phyloP scores from a whole-genome alignment of 2,797 vertebrate species.

The Tolypeutes matacus region DNA sequence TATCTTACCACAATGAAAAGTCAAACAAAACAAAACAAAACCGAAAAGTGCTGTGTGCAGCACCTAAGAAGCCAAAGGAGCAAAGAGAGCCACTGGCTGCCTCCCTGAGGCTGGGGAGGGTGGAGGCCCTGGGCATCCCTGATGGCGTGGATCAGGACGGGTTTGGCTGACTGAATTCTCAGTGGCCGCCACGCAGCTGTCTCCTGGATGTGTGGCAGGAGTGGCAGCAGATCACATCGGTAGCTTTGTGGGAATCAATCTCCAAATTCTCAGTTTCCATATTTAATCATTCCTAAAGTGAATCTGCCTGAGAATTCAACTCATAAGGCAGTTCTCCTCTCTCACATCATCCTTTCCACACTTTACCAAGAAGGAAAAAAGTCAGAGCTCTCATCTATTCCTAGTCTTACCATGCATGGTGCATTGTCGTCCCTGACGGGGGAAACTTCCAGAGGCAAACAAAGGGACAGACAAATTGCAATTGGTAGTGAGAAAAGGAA shows the following conservation, averaged over 20 bases:
- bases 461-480: neutral
- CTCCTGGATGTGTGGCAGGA: neutral
- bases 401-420: too few species aligned
- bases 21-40: too few species aligned
- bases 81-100: neutral
- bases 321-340: neutral
- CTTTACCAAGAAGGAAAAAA: neutral
- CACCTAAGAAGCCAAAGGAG: neutral
- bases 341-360: neutral
- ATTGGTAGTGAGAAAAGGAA: neutral
- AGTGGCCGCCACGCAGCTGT: neutral
- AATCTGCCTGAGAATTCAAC: neutral
- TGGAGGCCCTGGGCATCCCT: neutral
- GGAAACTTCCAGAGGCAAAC: neutral
- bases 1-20: too few species aligned
- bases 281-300: neutral
- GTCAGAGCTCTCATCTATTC: neutral
- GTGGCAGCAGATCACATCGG: too few species aligned
- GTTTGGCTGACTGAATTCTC: neutral
- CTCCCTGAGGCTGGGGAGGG: neutral
- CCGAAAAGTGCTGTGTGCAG: neutral
- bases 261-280: neutral
- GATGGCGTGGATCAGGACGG: too few species aligned
- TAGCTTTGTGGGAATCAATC: neutral
- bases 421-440: neutral